Conservation (phyloP, 2,888 invertebrate genomes). For the Timandra comae region DNA sequence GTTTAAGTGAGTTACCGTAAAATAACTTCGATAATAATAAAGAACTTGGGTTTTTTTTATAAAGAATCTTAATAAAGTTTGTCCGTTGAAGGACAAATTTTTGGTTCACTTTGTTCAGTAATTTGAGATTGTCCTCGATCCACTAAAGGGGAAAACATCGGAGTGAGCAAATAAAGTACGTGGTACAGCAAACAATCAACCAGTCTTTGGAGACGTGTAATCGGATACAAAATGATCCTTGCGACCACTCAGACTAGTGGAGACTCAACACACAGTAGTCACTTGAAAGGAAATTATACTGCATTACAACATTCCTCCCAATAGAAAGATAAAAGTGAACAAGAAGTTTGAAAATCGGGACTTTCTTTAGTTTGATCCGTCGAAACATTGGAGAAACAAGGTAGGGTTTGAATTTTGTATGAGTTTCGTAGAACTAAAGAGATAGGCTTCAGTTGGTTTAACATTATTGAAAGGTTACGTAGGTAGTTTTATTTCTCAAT, state of each 20-base stretch:
- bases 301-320: constrained; percentile 42
- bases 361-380: constrained; percentile 21
- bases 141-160: constrained; percentile 47
- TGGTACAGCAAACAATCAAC: constrained; percentile 56
- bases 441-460: constrained; percentile 17
- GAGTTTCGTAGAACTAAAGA: constrained; percentile 15
- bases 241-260: constrained; percentile 38
- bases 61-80: constrained; percentile 8
- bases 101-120: constrained; percentile 34
- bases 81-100: constrained; percentile 21
- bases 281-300: constrained; percentile 44
- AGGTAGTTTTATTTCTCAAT: constrained; percentile 9
- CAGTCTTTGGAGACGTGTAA: constrained; percentile 50
- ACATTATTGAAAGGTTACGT: constrained; percentile 10
- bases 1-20: constrained; percentile 1
- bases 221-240: constrained; percentile 59
- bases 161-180: constrained; percentile 51
- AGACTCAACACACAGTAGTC: constrained; percentile 41
- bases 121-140: constrained; percentile 42
- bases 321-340: constrained; percentile 32
- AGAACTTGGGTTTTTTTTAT: constrained; percentile 3
- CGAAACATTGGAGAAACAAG: constrained; percentile 24
- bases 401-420: constrained; percentile 27
- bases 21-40: constrained; percentile 1
- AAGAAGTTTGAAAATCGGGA: constrained; percentile 25